Evolutionary conservation across 1,140 invertebrate species (phyloP), one percentile per base, ranked within the genome.

Genomic region (Drosophila murphyi): DNA sequence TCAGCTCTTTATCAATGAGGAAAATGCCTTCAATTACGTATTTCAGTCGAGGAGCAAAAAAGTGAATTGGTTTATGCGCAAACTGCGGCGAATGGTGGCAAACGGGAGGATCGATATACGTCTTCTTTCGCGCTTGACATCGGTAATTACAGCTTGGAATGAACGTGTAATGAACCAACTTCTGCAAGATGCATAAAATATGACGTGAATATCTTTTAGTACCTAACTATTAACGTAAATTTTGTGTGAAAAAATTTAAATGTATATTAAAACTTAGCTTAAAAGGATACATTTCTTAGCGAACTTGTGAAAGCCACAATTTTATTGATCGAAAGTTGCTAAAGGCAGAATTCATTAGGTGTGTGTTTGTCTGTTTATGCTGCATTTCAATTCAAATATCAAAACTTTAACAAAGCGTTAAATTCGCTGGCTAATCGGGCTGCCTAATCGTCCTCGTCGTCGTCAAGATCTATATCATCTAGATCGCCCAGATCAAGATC

Each of bases 391-490:
- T 72, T 74, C 35, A 63, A 73, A 43, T 51, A 54, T 57, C 20
- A 56, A 69, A 20, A 70, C 65, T 50, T 62, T 74, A 74, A 62
- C 57, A 70, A 60, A 62, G 32, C 35, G 10, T 51, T 61, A 29
- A 37, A 41, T 2, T 31, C 34, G 34, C 32, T 32, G 31, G n/a
- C 29, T 20, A 43, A 43, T n/a, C 64, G 7, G 37, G 37, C 60
- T 54, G 67, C 62, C 20, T 80, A 69, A 43, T 89, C 88, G 6
- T 85, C 69, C 5, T 91, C 76, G 35, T 74, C 80, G 60, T 78
- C 80, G 28, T 90, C 92, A 35, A 91, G 31, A 78, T 92, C 91
- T 43, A 92, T 65, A 52, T 92, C 92, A 67, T 91, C 87, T n/a
- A 92, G 61, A 68, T 92, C 91, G 63, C 80, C 82, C 61, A 88